phyloP scores from a whole-genome alignment of 2,797 vertebrate genomes.

The Oreochromis mossambicus region DNA sequence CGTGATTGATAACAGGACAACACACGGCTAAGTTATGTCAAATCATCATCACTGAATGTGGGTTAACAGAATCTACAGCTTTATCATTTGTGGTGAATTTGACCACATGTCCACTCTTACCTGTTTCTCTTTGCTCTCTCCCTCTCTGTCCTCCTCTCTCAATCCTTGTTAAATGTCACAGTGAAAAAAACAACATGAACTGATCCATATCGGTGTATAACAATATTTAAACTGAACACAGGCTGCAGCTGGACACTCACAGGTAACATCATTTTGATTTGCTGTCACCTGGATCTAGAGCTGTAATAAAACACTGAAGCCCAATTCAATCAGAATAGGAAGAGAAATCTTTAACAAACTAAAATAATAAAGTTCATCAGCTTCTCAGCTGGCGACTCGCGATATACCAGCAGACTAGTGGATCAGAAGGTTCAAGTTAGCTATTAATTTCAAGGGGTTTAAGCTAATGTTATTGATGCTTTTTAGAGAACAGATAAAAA shows the following conservation, averaged over 20 bases:
- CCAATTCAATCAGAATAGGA: not conserved
- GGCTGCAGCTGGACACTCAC: not conserved
- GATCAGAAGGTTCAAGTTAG: not conserved
- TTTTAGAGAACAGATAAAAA: not conserved
- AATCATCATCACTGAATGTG: not conserved
- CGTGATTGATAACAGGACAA: not conserved
- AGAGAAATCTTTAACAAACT: fast-evolving
- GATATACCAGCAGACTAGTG: not conserved
- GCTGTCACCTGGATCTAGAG: not conserved
- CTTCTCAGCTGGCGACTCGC: fast-evolving
- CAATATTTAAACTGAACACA: fast-evolving
- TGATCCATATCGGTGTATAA: not conserved
- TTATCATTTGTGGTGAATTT: not conserved
- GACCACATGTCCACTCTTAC: not conserved
- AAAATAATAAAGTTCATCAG: not conserved
- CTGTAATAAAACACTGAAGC: fast-evolving
- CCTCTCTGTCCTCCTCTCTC: not conserved
- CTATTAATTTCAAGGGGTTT: not conserved
- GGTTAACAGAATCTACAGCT: not conserved
- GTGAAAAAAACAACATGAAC: not conserved
- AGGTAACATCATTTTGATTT: fast-evolving
- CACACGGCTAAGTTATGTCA: not conserved
- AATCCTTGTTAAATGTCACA: not conserved
- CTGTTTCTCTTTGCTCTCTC: not conserved
- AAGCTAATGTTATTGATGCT: not conserved